These are phyloP conservation scores for Dermatemys mawii DNA, from an alignment of 2,113 vertebrate genomes.

Conservation along the genomic window DNA sequence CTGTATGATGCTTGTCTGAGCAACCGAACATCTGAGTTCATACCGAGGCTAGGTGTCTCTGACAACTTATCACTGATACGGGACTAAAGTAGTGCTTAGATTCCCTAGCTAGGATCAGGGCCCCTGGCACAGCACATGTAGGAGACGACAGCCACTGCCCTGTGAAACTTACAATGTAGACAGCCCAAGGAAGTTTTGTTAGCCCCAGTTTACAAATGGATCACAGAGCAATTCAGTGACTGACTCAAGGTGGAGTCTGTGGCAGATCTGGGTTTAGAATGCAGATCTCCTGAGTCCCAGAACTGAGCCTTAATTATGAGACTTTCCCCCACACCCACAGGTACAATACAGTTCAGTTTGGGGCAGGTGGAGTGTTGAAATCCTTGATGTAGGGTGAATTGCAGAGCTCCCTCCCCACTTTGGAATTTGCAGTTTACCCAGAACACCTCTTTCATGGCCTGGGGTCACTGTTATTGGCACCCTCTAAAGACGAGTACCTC, in stretches of 20 bases:
- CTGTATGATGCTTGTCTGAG: neutral
- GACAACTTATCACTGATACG: neutral
- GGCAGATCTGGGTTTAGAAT: neutral
- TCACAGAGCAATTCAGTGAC: too few species aligned
- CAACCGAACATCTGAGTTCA: neutral
- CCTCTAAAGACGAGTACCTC: fast-evolving
- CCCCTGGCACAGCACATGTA: neutral
- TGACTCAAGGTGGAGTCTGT: neutral
- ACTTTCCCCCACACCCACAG: neutral
- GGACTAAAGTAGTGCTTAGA: neutral
- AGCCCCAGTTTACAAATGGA: neutral
- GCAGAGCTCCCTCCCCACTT: neutral
- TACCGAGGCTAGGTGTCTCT: neutral
- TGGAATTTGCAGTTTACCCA: neutral
- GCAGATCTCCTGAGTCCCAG: neutral
- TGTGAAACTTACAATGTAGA: neutral
- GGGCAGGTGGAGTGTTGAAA: neutral
- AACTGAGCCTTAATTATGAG: too few species aligned
- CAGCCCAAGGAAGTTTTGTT: neutral
- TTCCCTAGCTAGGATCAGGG: neutral
- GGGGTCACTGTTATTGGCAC: fast-evolving
- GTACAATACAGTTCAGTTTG: neutral
- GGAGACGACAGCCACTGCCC: neutral
- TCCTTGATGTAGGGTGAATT: neutral
- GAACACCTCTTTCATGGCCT: neutral